A percentile compares a stretch with the other conserved stretches of the same genome.
phyloP scores from a whole-genome alignment of 2,888 invertebrate species.

The Conistra vaccinii region DNA sequence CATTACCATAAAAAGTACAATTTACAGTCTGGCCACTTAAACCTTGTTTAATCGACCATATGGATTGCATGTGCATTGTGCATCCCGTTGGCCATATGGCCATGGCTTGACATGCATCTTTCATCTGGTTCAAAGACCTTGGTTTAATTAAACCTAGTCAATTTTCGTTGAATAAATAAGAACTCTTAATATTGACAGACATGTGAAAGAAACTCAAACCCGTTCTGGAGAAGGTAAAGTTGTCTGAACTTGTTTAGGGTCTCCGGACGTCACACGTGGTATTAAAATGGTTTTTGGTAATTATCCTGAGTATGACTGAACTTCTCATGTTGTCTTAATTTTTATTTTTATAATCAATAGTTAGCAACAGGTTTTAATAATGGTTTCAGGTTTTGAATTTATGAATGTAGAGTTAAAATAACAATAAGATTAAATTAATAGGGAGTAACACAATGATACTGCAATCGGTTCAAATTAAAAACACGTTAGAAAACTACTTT shows the following conservation, averaged over 20 bases:
- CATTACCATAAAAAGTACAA: slow-evolving; percentile 46
- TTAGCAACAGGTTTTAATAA: too few relatives aligned
- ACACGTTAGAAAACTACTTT: neutral
- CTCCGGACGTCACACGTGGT: slow-evolving; percentile 31
- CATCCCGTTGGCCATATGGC: slow-evolving; percentile 36
- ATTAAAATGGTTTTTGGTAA: neutral
- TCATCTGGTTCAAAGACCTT: slow-evolving; percentile 28
- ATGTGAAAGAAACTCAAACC: slow-evolving; percentile 6
- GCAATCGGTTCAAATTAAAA: neutral
- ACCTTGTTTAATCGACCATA: slow-evolving; percentile 39
- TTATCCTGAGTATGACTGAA: slow-evolving; percentile 20
- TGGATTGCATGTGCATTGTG: slow-evolving; percentile 50
- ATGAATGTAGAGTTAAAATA: slow-evolving; percentile 1
- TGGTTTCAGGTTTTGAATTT: neutral
- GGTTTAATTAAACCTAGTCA: neutral
- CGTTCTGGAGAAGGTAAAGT: slow-evolving; percentile 21
- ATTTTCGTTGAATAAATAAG: neutral
- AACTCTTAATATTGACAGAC: neutral
- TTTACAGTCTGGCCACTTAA: slow-evolving; percentile 42
- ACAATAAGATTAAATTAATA: neutral
- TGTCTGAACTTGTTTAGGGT: slow-evolving; percentile 18
- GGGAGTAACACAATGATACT: neutral
- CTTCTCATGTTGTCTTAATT: neutral
- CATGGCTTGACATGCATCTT: slow-evolving; percentile 39
- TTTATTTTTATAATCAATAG: neutral